Conservation (phyloP, 2,113 vertebrate genomes). For the Trichechus manatus region DNA sequence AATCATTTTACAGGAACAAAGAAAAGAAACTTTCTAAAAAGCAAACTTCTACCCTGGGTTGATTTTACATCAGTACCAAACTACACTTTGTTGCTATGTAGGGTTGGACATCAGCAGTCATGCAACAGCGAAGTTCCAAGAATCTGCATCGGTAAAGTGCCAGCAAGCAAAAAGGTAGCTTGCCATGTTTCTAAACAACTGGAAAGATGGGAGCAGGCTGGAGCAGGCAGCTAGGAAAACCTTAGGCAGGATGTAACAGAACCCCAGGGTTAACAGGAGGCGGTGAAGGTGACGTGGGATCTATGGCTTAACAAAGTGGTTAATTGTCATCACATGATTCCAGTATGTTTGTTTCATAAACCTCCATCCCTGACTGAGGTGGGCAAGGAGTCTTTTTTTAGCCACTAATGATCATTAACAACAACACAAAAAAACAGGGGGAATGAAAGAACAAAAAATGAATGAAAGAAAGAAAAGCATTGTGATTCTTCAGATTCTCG, state of each 20-base stretch:
- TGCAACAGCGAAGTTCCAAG: conserved; percentile 46
- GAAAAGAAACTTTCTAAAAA: conserved; percentile 75
- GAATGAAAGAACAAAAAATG: background rate
- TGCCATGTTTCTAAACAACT: conserved; percentile 41
- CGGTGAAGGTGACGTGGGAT: background rate
- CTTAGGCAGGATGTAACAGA: background rate
- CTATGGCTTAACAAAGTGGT: background rate
- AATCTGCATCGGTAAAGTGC: conserved; percentile 48
- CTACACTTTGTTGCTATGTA: conserved; percentile 39
- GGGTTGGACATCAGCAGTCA: conserved; percentile 46
- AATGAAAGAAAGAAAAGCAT: conserved; percentile 17
- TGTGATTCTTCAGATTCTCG: background rate
- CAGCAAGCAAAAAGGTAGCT: conserved; percentile 41
- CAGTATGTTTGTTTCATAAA: conserved; percentile 10
- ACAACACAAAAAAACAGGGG: background rate
- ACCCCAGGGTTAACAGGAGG: background rate
- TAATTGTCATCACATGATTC: background rate
- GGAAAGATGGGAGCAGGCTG: background rate
- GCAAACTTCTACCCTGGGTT: background rate
- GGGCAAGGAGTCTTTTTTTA: background rate
- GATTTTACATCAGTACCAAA: conserved; percentile 58
- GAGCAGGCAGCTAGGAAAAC: background rate
- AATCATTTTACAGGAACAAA: conserved; percentile 80
- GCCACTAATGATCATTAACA: background rate
- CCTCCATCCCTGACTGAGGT: background rate